Percentiles rank a stretch among this genome's conserved stretches.
phyloP scores from a whole-genome alignment of 2,113 vertebrate species.

The Sceloporus tristichus region DNA sequence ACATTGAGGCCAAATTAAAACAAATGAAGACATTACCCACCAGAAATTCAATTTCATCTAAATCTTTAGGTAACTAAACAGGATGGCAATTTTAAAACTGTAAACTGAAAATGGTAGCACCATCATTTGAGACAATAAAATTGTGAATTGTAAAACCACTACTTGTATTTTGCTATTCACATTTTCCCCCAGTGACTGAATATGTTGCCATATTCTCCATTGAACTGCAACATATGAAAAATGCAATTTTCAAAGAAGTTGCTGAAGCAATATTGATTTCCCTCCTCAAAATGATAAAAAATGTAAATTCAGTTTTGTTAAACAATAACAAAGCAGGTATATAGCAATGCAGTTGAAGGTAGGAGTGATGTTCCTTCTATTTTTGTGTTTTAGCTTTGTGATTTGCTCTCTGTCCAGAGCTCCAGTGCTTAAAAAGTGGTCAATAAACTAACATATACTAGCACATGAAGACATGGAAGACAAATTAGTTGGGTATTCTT shows the following conservation, averaged over 20 bases:
- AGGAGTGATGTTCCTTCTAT: background rate
- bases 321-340: conserved; percentile 9
- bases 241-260: background rate
- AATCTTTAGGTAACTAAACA: background rate
- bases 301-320: background rate
- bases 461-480: background rate
- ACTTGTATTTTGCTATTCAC: background rate
- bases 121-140: background rate
- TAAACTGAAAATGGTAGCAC: background rate
- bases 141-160: background rate
- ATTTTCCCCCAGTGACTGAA: background rate
- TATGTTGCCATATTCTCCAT: background rate
- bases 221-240: background rate
- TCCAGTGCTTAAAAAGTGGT: background rate
- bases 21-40: too few relatives aligned
- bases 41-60: too few relatives aligned
- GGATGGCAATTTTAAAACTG: background rate
- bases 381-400: background rate
- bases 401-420: background rate
- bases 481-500: background rate
- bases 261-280: background rate
- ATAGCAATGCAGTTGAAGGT: too few relatives aligned
- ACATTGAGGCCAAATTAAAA: too few relatives aligned
- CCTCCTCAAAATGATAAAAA: background rate
- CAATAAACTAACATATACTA: background rate